phyloP scores from a whole-genome alignment of 2,888 invertebrate species.

The Tetranychus piercei region DNA sequence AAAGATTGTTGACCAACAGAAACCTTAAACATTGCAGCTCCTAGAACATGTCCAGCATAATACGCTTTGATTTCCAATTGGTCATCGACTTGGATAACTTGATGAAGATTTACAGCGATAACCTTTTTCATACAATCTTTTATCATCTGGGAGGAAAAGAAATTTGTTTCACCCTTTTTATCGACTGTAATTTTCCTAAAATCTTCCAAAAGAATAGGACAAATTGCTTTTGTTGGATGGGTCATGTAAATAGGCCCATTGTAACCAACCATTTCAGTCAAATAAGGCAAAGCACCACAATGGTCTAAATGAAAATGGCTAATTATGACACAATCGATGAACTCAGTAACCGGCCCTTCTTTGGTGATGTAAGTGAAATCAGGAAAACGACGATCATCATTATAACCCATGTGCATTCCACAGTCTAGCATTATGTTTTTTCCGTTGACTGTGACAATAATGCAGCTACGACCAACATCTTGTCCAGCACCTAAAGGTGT shows the following conservation, averaged over 20 bases:
- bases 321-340: constrained; percentile 86
- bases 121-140: constrained; percentile 99
- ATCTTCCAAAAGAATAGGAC: constrained; percentile 70
- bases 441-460: constrained; percentile 81
- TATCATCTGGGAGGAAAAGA: constrained; percentile 96
- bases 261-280: constrained; percentile 84
- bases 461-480: constrained; percentile 95
- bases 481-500: constrained; percentile 50
- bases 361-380: constrained; percentile 84
- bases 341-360: constrained; percentile 77
- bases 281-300: constrained; percentile 73
- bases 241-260: constrained; percentile 99
- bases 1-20: constrained; percentile 87
- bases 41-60: constrained; percentile 96
- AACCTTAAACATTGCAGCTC: constrained; percentile 75
- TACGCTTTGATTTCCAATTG: constrained; percentile 96
- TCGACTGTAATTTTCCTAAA: constrained; percentile 72
- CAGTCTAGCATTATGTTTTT: constrained; percentile 99
- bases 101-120: constrained; percentile 79
- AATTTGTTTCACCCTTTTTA: constrained; percentile 86
- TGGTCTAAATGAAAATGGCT: constrained; percentile 97
- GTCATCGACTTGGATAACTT: constrained; percentile 87
- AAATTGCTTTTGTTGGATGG: constrained; percentile 97
- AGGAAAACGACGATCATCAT: constrained; percentile 88
- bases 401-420: constrained; percentile 99